Evolutionary conservation across 2,113 vertebrate species (phyloP), one percentile per base, ranked within the genome.

Genomic region (Polypterus senegalus): DNA sequence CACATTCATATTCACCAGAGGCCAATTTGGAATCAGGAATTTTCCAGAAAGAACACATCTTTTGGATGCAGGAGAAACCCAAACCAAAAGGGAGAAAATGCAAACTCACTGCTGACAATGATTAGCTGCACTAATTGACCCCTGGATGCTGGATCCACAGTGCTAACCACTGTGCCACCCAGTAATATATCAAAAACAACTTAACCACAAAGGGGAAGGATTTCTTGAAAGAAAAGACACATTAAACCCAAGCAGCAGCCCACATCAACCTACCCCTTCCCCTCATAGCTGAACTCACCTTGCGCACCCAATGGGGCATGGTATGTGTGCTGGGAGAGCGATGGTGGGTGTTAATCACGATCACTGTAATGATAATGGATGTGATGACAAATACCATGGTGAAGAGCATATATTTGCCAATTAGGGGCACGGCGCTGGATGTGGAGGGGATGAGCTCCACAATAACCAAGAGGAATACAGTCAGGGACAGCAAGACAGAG

Each of bases 301-400:
- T 97, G 70, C 95, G 89, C 70, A 99, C 92, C 96, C 94, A 99
- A 43, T 66, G 65, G 0, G 94, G 92, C 96, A 99, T 99, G 67
- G 88, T 88, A 60, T 99, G 94, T 1, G 96, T 98, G 81, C 92
- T 98, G 49, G 95, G 95, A 0, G 94, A 93, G 68, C 95, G 94
- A 78, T 99, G 95, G 69, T 99, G 96, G 0, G 88, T 97, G 76
- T 98, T 99, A 85, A 99, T 98, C 76, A 99, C 86, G 3, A 97
- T 87, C 64, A 99, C 94, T 0, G 95, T 99, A 85, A 97, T 94
- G 74, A 98, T 90, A 85, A 99, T 98, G 9, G 96, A 97, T 0
- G 91, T 77, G 0, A 97, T 97, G 79, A 99, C 96, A 0, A 97
- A 92, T 62, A 99, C 92, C 95, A 99, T 99, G n/a, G 96, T 99